Conservation (phyloP, 2,113 vertebrate genomes). For the Catagonus wagneri region DNA sequence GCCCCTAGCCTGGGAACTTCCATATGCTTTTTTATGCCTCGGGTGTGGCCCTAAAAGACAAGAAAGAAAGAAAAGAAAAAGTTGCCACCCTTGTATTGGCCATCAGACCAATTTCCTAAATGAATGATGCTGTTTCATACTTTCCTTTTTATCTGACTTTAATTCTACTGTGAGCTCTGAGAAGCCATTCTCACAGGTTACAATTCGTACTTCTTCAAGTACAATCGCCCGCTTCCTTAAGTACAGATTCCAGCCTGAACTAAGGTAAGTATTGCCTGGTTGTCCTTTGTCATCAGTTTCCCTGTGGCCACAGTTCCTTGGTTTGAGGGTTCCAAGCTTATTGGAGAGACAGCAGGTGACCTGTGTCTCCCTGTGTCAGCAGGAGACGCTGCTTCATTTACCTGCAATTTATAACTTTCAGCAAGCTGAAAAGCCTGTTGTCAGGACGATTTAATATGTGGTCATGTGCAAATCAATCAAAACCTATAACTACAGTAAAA, state of each 20-base stretch:
- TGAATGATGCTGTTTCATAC: slow-evolving; percentile 33
- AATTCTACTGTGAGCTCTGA: background rate
- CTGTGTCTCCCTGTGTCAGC: slow-evolving; percentile 86
- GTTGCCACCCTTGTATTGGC: slow-evolving; percentile 61
- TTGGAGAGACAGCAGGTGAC: slow-evolving; percentile 73
- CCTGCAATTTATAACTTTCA: slow-evolving; percentile 65
- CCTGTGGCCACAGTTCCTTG: slow-evolving; percentile 84
- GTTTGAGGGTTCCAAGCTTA: slow-evolving; percentile 65
- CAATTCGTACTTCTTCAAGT: slow-evolving; percentile 85
- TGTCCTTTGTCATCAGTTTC: slow-evolving; percentile 89
- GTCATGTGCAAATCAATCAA: background rate
- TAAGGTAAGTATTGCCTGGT: slow-evolving; percentile 87
- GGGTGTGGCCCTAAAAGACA: too few relatives aligned
- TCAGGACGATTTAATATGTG: slow-evolving; percentile 33
- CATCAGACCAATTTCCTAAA: slow-evolving; percentile 55
- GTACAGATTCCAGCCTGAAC: slow-evolving; percentile 85
- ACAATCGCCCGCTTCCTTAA: slow-evolving; percentile 71
- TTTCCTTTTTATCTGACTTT: slow-evolving; percentile 36
- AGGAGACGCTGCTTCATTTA: slow-evolving; percentile 87
- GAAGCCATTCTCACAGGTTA: slow-evolving; percentile 82
- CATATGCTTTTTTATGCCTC: too few relatives aligned
- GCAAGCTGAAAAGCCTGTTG: slow-evolving; percentile 59
- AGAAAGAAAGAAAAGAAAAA: background rate
- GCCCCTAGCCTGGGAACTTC: too few relatives aligned
- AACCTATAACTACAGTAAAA: background rate